Evolutionary conservation across 2,797 vertebrate genomes (phyloP).

Genomic region (Atherinosoma microstoma): DNA sequence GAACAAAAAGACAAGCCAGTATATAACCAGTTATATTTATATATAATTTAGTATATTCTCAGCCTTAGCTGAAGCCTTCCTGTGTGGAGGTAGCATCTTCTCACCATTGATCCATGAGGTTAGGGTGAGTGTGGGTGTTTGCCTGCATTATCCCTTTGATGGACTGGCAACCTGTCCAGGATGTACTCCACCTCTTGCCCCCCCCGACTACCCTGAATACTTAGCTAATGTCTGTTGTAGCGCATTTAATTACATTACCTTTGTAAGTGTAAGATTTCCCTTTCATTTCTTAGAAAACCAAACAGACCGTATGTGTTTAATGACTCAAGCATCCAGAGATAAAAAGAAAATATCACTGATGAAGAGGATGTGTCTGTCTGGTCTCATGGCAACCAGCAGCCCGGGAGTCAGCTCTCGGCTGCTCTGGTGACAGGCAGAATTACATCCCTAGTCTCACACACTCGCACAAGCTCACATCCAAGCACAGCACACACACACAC

Average conservation of each 20-base stretch:
- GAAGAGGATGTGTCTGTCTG: constrained; percentile 73
- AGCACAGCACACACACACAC: too few species aligned
- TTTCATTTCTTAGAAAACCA: constrained; percentile 11
- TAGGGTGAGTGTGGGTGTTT: too few species aligned
- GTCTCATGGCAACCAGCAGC: constrained; percentile 77
- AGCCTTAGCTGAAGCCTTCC: too few species aligned
- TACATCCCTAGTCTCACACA: constrained; percentile 61
- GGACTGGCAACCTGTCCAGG: too few species aligned
- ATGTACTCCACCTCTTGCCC: too few species aligned
- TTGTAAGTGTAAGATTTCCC: neutral
- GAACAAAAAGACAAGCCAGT: too few species aligned
- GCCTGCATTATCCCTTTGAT: too few species aligned
- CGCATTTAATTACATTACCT: constrained; percentile 5
- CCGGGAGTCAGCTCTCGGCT: constrained; percentile 63
- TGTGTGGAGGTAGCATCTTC: too few species aligned
- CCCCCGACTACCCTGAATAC: too few species aligned
- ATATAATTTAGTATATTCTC: too few species aligned
- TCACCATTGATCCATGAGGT: too few species aligned
- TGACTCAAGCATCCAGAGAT: constrained; percentile 32
- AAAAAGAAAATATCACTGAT: constrained; percentile 40
- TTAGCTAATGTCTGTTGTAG: neutral
- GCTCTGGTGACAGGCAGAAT: constrained; percentile 72
- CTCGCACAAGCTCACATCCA: constrained; percentile 13
- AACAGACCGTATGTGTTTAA: constrained; percentile 19
- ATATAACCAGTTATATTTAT: too few species aligned